Base-by-base conservation (phyloP, 2,797 vertebrate genomes). In the Botia almorhae region DNA sequence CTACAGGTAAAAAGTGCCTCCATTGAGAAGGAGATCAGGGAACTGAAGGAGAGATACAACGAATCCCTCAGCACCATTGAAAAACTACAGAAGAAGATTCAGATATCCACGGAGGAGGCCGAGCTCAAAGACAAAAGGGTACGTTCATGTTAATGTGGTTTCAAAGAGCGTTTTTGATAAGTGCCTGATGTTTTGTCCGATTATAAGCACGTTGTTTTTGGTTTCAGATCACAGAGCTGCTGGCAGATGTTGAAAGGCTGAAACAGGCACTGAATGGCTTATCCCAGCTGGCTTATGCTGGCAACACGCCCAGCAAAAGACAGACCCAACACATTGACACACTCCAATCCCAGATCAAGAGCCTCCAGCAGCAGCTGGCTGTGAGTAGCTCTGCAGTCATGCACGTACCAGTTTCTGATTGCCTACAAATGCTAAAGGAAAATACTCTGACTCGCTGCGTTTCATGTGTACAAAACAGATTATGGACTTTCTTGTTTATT, bases 111-210 rank as follows among this genome's bases (percentile, higher is more conserved):
- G 0, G 93, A 96, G 86, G 96, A 98, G 87, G 96, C 97, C 1
- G 96, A 98, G 85, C 93, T 95, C n/a, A 99, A 99, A 91, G 98
- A 99, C 87, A 97, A 96, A 86, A 97, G 98, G 96, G 98, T 99
- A 88, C 79, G 83, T 0, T 46, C 0, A 53, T 29, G 5, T 21
- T 68, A 55, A 74, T 39, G 43, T 23, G 36, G 23, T 68, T 16
- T 61, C 21, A 0, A 55, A 61, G 56, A 70, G 64, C 43, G 3
- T 76, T 72, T 58, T 8, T 16, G 14, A 23, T 10, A 21, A 74
- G n/a, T 56, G 4, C 8, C 26, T 23, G 58, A 64, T 63, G 64
- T 74, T 21, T 68, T 48, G 26, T 33, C 39, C 7, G 51, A 56
- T 74, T 80, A 69, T 74, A 21, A 75, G 53, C 60, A 14, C 84